A percentile compares a stretch with the other conserved stretches of the same genome.
phyloP scores from a whole-genome alignment of 2,113 vertebrate genomes.

The Platycercus adscitus region DNA sequence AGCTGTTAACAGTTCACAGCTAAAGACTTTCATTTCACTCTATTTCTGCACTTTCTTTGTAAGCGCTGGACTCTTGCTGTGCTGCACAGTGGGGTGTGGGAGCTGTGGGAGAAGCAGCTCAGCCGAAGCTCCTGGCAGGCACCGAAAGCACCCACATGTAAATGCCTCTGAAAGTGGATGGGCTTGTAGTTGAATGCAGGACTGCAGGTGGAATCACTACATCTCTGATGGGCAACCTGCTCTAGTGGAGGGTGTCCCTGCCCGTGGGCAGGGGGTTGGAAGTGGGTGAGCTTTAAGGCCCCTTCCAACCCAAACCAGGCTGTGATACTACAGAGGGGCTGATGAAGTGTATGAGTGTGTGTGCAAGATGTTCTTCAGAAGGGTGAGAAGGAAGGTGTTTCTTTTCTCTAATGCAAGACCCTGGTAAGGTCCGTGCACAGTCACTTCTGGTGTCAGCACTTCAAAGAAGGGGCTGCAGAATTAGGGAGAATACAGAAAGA shows the following conservation, averaged over 20 bases:
- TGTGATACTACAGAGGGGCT: background rate
- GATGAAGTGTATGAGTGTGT: rapidly evolving
- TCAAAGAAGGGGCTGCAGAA: background rate
- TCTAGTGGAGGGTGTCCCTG: background rate
- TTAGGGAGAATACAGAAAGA: background rate
- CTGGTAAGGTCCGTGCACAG: background rate
- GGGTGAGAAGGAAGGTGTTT: background rate
- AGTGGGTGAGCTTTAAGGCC: background rate
- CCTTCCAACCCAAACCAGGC: background rate
- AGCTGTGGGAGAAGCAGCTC: background rate
- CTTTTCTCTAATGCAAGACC: background rate
- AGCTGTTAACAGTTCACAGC: background rate
- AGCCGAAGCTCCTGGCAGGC: background rate
- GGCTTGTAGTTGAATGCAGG: too few relatives aligned
- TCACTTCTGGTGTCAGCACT: background rate
- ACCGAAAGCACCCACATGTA: background rate
- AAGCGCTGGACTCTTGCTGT: background rate
- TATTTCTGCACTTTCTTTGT: background rate
- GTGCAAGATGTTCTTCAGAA: background rate
- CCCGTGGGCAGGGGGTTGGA: background rate
- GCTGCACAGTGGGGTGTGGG: background rate
- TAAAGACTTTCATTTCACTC: background rate
- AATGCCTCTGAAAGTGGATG: rapidly evolving
- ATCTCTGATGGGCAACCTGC: too few relatives aligned
- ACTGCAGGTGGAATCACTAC: too few relatives aligned